These are phyloP conservation scores for Lamprologus ornatipinnis DNA, from an alignment of 2,113 vertebrate genomes.

Conservation along the genomic window DNA sequence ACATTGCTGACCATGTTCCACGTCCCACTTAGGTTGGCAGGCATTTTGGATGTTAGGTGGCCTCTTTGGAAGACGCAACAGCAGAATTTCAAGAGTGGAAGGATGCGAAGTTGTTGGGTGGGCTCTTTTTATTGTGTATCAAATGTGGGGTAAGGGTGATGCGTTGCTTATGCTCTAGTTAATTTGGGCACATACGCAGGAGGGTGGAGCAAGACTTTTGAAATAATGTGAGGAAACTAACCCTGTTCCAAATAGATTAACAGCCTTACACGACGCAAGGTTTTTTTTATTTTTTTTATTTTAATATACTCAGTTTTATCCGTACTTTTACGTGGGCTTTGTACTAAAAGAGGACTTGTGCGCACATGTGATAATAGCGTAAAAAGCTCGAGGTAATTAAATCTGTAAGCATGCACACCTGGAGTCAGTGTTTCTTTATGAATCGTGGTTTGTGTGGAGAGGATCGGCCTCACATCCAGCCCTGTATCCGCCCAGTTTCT, in stretches of 20 bases:
- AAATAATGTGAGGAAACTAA: slow-evolving; percentile 18
- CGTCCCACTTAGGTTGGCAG: slow-evolving; percentile 77
- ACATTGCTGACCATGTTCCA: slow-evolving; percentile 81
- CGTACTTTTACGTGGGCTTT: not conserved
- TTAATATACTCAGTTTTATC: not conserved
- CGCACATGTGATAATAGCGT: not conserved
- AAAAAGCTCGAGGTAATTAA: not conserved
- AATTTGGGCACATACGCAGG: not conserved
- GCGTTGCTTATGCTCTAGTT: not conserved
- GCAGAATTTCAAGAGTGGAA: not conserved
- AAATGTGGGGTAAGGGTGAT: slow-evolving; percentile 56
- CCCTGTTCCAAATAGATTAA: not conserved
- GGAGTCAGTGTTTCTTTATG: not conserved
- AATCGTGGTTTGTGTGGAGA: not conserved
- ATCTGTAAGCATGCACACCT: not conserved
- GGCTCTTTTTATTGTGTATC: slow-evolving; percentile 27
- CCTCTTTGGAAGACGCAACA: not conserved
- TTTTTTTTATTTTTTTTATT: not conserved
- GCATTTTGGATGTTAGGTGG: slow-evolving; percentile 59
- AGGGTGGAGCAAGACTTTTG: slow-evolving; percentile 2
- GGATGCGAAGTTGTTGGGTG: not conserved
- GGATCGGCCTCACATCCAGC: not conserved
- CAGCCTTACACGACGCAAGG: not conserved
- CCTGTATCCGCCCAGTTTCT: not conserved
- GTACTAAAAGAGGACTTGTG: not conserved